These are phyloP conservation scores for Fissipunctia ypsillon DNA, from an alignment of 2,888 invertebrate species.

Conservation along the genomic window DNA sequence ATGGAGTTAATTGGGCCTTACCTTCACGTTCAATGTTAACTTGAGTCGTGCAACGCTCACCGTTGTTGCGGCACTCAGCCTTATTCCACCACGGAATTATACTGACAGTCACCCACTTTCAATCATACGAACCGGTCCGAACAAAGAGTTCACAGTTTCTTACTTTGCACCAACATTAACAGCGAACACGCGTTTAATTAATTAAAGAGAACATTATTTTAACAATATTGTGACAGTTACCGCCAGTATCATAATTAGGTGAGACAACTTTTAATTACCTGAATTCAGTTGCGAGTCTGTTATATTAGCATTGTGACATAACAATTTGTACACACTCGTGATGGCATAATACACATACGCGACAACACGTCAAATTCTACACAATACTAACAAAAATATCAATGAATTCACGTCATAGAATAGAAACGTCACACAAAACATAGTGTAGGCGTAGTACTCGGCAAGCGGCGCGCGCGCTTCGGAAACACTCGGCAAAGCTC, in stretches of 20 bases:
- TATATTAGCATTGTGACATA: slow-evolving; percentile 39
- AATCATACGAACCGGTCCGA: slow-evolving; percentile 80
- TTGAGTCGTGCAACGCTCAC: slow-evolving; percentile 77
- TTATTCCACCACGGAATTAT: slow-evolving; percentile 73
- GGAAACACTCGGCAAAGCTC: slow-evolving; percentile 76
- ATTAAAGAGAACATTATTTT: slow-evolving; percentile 60
- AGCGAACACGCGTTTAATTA: slow-evolving; percentile 64
- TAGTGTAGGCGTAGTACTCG: slow-evolving; percentile 72
- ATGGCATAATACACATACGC: slow-evolving; percentile 48
- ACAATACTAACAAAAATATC: slow-evolving; percentile 78
- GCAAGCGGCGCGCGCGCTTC: slow-evolving; percentile 81
- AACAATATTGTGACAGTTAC: slow-evolving; percentile 28
- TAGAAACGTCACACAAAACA: slow-evolving; percentile 75
- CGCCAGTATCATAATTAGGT: slow-evolving; percentile 16
- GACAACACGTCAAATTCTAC: slow-evolving; percentile 58
- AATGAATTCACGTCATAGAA: slow-evolving; percentile 84
- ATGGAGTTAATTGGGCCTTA: slow-evolving; percentile 82
- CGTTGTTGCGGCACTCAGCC: slow-evolving; percentile 71
- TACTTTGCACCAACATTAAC: slow-evolving; percentile 63
- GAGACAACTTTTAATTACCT: slow-evolving; percentile 42
- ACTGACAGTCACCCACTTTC: slow-evolving; percentile 86
- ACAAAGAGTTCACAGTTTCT: slow-evolving; percentile 81
- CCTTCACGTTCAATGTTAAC: slow-evolving; percentile 86
- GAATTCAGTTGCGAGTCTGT: slow-evolving; percentile 20
- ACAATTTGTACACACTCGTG: slow-evolving; percentile 33